phyloP scores from a whole-genome alignment of 2,113 vertebrate species.

The Tylochromis polylepis region DNA sequence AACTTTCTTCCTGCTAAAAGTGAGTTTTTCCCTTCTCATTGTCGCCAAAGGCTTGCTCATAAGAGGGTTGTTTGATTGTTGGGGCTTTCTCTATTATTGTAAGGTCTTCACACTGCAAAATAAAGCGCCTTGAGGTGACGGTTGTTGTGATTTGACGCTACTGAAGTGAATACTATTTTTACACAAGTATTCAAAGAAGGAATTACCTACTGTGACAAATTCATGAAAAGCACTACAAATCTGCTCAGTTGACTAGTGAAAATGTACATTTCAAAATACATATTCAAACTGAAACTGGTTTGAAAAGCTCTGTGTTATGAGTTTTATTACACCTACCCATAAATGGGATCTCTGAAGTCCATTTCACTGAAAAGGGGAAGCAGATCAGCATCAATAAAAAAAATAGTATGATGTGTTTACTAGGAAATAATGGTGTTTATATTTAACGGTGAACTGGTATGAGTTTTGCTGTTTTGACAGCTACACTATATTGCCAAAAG shows the following conservation, averaged over 20 bases:
- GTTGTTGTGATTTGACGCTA: neutral
- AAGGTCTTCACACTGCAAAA: neutral
- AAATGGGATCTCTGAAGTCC: slow-evolving; percentile 84
- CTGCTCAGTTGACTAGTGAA: neutral
- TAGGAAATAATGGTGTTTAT: neutral
- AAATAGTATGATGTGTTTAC: neutral
- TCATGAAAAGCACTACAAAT: neutral
- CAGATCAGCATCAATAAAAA: neutral
- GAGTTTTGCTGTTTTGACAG: neutral
- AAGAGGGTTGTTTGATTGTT: neutral
- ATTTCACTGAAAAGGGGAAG: slow-evolving; percentile 70
- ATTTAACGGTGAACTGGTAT: too few species aligned
- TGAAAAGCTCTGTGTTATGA: neutral
- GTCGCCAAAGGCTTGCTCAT: neutral
- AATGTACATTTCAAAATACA: neutral
- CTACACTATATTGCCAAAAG: neutral
- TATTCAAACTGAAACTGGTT: neutral
- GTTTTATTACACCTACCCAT: slow-evolving; percentile 68
- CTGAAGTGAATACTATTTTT: neutral
- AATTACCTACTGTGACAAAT: neutral
- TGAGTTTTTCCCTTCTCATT: neutral
- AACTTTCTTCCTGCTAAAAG: neutral
- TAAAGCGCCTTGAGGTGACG: neutral
- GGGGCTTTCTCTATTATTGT: neutral
- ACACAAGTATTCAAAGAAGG: neutral